Conservation (phyloP, 1,140 invertebrate genomes). For the Grapholita molesta region DNA sequence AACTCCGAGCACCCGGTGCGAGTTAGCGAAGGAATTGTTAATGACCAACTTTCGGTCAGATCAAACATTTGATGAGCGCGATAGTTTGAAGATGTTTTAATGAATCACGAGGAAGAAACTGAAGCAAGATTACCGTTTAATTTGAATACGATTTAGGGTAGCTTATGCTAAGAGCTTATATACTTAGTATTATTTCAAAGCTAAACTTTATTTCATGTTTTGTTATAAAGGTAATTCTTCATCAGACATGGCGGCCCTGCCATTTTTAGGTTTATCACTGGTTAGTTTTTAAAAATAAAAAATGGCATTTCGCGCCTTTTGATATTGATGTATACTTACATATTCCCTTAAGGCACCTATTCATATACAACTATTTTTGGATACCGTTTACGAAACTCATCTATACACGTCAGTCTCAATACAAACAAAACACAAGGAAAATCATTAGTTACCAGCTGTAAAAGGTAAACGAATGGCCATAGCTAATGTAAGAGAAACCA, state of each 20-base stretch:
- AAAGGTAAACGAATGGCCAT: conserved; percentile 34
- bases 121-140: not conserved
- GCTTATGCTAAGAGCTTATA: too few relatives aligned
- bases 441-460: not conserved
- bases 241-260: too few relatives aligned
- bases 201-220: too few relatives aligned
- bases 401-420: not conserved
- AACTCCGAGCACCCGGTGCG: not conserved
- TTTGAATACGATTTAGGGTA: too few relatives aligned
- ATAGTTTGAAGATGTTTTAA: not conserved
- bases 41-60: not conserved
- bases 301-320: too few relatives aligned
- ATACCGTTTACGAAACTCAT: not conserved
- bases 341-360: too few relatives aligned
- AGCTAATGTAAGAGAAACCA: conserved; percentile 20
- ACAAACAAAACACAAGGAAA: not conserved
- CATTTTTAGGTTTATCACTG: too few relatives aligned
- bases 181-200: too few relatives aligned
- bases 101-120: not conserved
- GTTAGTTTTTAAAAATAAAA: too few relatives aligned
- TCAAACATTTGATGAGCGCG: not conserved
- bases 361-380: too few relatives aligned
- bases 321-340: too few relatives aligned
- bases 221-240: too few relatives aligned
- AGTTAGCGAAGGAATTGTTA: not conserved